Percentiles rank a stretch among this genome's conserved stretches.
Conservation (phyloP, 2,888 invertebrate species). For the Corythucha ciliata region DNA sequence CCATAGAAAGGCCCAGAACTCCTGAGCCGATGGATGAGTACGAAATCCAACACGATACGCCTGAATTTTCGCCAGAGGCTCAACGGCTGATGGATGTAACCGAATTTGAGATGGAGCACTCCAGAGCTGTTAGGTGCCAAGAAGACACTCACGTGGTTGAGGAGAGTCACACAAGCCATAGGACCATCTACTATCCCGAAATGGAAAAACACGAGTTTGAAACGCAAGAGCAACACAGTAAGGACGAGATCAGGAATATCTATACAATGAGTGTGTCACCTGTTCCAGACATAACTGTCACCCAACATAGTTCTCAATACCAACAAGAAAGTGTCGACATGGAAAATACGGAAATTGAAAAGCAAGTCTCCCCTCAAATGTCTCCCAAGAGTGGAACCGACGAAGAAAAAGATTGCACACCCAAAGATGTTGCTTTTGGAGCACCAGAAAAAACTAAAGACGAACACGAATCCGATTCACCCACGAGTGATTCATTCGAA, state of each 20-base stretch:
- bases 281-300: conserved; percentile 54
- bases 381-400: too few species aligned
- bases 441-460: conserved; percentile 43
- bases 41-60: conserved; percentile 42
- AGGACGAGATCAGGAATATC: too few species aligned
- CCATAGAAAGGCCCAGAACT: conserved; percentile 47
- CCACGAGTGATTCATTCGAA: conserved; percentile 77
- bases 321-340: conserved; percentile 41
- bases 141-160: conserved; percentile 37
- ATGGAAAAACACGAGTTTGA: conserved; percentile 48
- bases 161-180: conserved; percentile 33
- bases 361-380: too few species aligned
- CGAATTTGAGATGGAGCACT: conserved; percentile 43
- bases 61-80: conserved; percentile 40
- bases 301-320: conserved; percentile 49
- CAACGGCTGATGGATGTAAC: conserved; percentile 42
- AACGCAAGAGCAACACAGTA: conserved; percentile 44
- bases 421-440: conserved; percentile 43
- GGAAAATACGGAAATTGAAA: conserved; percentile 37
- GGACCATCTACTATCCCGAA: conserved; percentile 42
- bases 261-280: too few species aligned
- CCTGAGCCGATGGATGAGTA: conserved; percentile 44
- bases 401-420: too few species aligned
- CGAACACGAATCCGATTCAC: conserved; percentile 52
- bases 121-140: conserved; percentile 35